Evolutionary conservation across 1,140 invertebrate species (phyloP), one percentile per base, ranked within the genome.

Genomic region (Zaprionus camerounensis): DNA sequence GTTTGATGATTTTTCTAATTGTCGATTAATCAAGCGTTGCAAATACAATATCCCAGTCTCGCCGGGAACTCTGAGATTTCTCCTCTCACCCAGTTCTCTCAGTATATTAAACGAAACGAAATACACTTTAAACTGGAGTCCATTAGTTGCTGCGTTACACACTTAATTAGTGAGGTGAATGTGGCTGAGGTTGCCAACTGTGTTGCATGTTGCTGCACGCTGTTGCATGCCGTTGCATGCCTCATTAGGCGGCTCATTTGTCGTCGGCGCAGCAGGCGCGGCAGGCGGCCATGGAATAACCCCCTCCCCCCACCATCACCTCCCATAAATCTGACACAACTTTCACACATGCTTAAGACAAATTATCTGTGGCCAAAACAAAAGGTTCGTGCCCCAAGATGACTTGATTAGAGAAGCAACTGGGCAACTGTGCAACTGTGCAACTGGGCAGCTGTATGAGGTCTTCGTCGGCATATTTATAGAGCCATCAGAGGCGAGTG

Each of bases 311-410:
- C 3, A 11, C 11, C 20, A 2, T 31, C 1, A 7, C 28, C 28
- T 31, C 20, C 46, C 84, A 84, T 88, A 90, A 88, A 79, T 90
- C 85, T 81, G 78, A 80, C 78, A 76, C 86, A 85, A 90, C 86
- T 91, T 90, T 90, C 86, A 90, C 85, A 90, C 85, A 90, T 90
- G 81, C 76, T 90, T 90, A 85, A 90, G 85, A 85, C 78, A 90
- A 90, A 90, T 90, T 74, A 80, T 88, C 75, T 76, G 69, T 78
- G 78, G 78, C 71, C 71, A 81, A 87, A 88, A 88, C 81, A 88
- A 90, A 85, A 67, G 81, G 44, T 63, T 62, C 70, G 66, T 74
- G 73, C 15, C 58, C 12, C 41, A 66, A 78, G 79, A 88, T 90
- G 86, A 90, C 85, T 90, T 91, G 86, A 90, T 91, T 90, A 91